Evolutionary conservation across 2,797 vertebrate genomes (phyloP).

Genomic region (Gymnothorax reevesii): DNA sequence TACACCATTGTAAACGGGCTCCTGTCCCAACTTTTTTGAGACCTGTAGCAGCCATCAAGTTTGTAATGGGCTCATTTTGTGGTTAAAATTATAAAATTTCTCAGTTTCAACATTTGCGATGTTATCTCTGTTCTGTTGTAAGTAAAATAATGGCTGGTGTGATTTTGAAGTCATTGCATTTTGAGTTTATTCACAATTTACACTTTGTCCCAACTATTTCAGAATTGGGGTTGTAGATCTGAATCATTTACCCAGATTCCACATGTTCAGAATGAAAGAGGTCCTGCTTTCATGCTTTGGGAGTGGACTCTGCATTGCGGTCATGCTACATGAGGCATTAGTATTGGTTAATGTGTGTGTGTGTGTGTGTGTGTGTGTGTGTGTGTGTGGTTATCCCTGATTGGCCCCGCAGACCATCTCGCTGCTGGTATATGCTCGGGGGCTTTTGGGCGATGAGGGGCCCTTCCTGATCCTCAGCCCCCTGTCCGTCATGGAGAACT

Average conservation of each 20-base stretch:
- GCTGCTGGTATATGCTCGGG: conserved; percentile 78
- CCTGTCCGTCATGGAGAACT: conserved; percentile 87
- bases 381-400: not conserved
- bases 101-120: too few species aligned
- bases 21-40: too few species aligned
- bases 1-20: too few species aligned
- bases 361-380: not conserved
- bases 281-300: not conserved
- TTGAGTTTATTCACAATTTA: too few species aligned
- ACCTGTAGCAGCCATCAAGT: too few species aligned
- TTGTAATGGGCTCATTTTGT: too few species aligned
- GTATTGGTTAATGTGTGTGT: not conserved
- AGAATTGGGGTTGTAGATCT: not conserved
- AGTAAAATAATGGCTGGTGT: too few species aligned
- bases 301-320: too few species aligned
- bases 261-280: not conserved
- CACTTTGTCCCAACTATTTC: too few species aligned
- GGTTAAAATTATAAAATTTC: too few species aligned
- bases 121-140: too few species aligned
- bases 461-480: conserved; percentile 88
- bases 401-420: conserved; percentile 78
- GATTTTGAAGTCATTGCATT: too few species aligned
- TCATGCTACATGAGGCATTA: not conserved
- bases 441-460: conserved; percentile 67
- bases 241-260: not conserved